These are phyloP conservation scores for Corythaeola cristata DNA, from an alignment of 2,113 vertebrate species.

Conservation along the genomic window DNA sequence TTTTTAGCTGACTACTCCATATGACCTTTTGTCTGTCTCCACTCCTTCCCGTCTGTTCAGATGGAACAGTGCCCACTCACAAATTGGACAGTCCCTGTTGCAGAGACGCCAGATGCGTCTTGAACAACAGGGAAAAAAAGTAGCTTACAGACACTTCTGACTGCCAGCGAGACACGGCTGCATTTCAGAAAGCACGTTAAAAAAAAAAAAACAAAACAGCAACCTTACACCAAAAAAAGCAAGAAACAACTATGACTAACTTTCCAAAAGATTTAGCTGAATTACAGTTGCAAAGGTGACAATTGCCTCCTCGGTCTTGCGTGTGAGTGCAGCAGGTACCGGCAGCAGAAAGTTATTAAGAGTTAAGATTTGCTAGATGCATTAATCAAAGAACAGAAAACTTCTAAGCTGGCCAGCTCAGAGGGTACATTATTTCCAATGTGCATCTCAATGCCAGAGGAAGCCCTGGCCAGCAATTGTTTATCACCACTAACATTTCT, in stretches of 20 bases:
- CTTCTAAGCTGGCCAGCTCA: not conserved
- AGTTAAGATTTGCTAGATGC: not conserved
- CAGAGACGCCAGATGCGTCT: conserved; percentile 37
- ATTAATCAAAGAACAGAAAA: not conserved
- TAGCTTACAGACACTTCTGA: conserved; percentile 2
- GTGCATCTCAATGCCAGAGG: not conserved
- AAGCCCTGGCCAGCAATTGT: not conserved
- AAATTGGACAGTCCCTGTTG: conserved; percentile 39
- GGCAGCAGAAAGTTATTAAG: not conserved
- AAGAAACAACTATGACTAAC: not conserved
- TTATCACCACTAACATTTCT: not conserved
- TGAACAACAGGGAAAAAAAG: conserved; percentile 4
- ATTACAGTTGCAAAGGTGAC: not conserved
- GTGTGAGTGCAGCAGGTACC: not conserved
- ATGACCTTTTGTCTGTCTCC: conserved; percentile 64
- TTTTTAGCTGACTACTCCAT: conserved; percentile 45
- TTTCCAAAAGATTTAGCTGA: not conserved
- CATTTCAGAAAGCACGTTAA: conserved; percentile 12
- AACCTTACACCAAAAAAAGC: not conserved
- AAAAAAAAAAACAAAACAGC: not conserved
- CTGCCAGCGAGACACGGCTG: not conserved
- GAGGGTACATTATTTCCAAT: not conserved
- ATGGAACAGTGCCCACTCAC: conserved; percentile 25
- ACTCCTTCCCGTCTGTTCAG: conserved; percentile 40
- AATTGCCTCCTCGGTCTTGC: not conserved